Evolutionary conservation across 2,113 vertebrate genomes (phyloP).

Genomic region (Xenopus borealis): DNA sequence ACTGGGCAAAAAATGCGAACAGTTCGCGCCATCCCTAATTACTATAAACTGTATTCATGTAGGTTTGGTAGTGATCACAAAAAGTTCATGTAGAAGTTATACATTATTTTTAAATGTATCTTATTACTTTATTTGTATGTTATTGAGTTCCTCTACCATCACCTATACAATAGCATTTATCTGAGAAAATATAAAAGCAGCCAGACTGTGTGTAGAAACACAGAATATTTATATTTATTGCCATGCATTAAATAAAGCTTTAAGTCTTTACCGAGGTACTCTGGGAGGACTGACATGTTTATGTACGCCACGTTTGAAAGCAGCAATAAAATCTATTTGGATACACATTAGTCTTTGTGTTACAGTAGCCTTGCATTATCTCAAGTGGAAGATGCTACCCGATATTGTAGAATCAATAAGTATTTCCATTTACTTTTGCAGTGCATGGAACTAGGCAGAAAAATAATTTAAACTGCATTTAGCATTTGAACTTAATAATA

Average conservation of each 20-base stretch:
- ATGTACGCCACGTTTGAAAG: background rate
- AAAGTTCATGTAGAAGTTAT: too few species aligned
- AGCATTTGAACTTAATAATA: background rate
- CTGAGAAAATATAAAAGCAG: background rate
- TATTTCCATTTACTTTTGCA: background rate
- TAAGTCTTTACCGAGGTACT: background rate
- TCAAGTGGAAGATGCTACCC: background rate
- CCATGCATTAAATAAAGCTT: background rate
- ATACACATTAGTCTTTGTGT: background rate
- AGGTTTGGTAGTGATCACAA: too few species aligned
- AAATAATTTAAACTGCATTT: background rate
- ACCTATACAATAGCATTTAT: background rate
- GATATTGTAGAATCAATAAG: background rate
- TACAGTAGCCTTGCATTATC: background rate
- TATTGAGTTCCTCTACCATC: background rate
- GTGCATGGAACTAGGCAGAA: background rate
- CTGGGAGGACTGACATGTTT: background rate
- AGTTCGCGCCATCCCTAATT: too few species aligned
- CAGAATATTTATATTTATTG: conserved; percentile 6
- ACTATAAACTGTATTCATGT: too few species aligned
- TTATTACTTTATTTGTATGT: too few species aligned
- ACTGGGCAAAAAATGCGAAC: too few species aligned
- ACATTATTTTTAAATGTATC: too few species aligned
- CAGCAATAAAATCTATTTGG: too few species aligned
- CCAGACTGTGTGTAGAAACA: background rate